Percentiles rank a stretch among this genome's conserved stretches.
Evolutionary conservation across 1,140 invertebrate genomes (phyloP).

Genomic region (Ruditapes philippinarum): DNA sequence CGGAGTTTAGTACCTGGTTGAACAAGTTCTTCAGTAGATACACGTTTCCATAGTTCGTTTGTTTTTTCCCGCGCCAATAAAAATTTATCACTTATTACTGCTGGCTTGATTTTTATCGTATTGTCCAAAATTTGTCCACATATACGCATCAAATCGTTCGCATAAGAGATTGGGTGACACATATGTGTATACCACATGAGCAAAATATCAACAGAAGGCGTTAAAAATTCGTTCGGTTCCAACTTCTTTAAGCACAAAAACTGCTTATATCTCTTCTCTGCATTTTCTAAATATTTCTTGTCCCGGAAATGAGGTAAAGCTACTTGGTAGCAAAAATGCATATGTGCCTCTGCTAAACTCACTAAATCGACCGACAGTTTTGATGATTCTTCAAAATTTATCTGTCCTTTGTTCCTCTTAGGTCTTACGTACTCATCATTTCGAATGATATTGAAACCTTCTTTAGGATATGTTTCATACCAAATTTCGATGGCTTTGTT

Average conservation of each 20-base stretch:
- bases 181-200: constrained; percentile 86
- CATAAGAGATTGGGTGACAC: constrained; percentile 82
- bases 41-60: constrained; percentile 35
- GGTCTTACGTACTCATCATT: constrained; percentile 44
- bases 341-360: constrained; percentile 81
- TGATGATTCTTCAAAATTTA: constrained; percentile 23
- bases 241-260: constrained; percentile 85
- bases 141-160: constrained; percentile 81
- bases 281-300: constrained; percentile 83
- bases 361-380: constrained; percentile 80
- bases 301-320: constrained; percentile 86
- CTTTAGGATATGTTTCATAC: constrained; percentile 26
- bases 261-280: constrained; percentile 85
- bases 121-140: constrained; percentile 84
- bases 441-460: constrained; percentile 49
- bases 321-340: constrained; percentile 83
- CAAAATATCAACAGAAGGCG: constrained; percentile 87
- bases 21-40: constrained; percentile 8
- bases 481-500: constrained; percentile 41
- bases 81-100: constrained; percentile 44
- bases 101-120: constrained; percentile 83
- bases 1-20: constrained; percentile 51
- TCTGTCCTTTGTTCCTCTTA: constrained; percentile 24
- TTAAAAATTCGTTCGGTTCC: constrained; percentile 85
- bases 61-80: constrained; percentile 31